Base-by-base conservation (phyloP, 1,140 invertebrate genomes). In the Stratiolaelaps scimitus region DNA sequence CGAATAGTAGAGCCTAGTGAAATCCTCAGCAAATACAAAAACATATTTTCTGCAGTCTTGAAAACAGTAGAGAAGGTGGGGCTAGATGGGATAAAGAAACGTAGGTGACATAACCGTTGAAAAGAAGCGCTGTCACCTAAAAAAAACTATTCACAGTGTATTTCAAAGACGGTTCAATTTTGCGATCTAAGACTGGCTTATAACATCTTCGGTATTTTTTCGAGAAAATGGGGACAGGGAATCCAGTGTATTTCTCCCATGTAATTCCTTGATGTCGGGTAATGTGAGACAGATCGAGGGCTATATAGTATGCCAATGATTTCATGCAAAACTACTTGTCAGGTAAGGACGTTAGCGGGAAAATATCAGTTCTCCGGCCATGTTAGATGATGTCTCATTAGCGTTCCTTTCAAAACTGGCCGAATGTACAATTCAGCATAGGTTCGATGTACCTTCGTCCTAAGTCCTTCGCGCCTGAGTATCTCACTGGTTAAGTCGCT, bases 1-100 rank as follows among this genome's bases (percentile, higher is more conserved):
- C 81, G 1, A 80, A 66, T 13, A 84, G 71, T 66, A 84, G 76
- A 23, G 78, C 64, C 75, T 83, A 71, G 10, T 74, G 72, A 53
- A 67, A 68, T 53, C 47, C 26, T 66, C 13, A 44, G 67, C 43
- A 13, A 40, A 46, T 48, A 7, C 13, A 45, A 44, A 43, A 20
- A 56, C 28, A 69, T 7, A n/a, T 45, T 45, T 45, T n/a, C 13
- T 45, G 13, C 44, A 13, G n/a, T n/a, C n/a, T 45, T 45, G 13
- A 13, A 13, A 13, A n/a, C 44, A n/a, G 44, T 45, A 13, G 13
- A 13, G 44, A 45, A 13, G 13, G n/a, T 45, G 44, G 44, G n/a
- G 44, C n/a, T 45, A 13, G 13, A 45, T 45, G 13, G 44, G 44
- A 45, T 45, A 13, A 45, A 45, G n/a, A n/a, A 45, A 45, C n/a